These are phyloP conservation scores for Pachyuromys duprasi DNA, from an alignment of 2,797 vertebrate species.

Conservation along the genomic window DNA sequence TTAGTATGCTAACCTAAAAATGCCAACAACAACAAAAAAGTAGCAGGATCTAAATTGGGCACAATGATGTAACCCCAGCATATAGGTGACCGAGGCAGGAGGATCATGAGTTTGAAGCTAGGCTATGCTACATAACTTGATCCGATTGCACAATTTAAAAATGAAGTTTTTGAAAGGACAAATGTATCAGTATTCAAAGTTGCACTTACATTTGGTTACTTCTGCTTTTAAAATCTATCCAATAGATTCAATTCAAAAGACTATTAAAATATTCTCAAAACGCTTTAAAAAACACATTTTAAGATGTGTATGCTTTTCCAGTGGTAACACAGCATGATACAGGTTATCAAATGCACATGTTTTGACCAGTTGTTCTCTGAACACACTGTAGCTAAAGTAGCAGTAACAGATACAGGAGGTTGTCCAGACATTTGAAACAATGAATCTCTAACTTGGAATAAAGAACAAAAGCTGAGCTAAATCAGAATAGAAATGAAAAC, in stretches of 20 bases:
- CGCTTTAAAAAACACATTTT: background rate
- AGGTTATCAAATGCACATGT: background rate
- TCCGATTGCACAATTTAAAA: background rate
- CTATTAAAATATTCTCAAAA: background rate
- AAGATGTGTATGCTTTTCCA: background rate
- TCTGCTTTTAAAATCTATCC: background rate
- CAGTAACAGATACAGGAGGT: background rate
- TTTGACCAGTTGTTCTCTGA: slow-evolving; percentile 11
- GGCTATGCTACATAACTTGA: background rate
- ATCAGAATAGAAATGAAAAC: slow-evolving; percentile 25
- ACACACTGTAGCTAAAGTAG: background rate
- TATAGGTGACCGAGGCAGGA: background rate
- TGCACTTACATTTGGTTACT: background rate
- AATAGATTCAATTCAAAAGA: background rate
- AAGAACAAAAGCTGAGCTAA: background rate
- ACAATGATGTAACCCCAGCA: background rate
- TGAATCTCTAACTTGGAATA: background rate
- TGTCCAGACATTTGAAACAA: background rate
- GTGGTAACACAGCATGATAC: background rate
- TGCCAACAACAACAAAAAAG: background rate
- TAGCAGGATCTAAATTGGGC: background rate
- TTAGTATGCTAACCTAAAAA: background rate
- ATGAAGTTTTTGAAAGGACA: background rate
- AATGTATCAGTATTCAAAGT: background rate
- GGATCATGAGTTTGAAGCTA: background rate